Percentiles rank a stretch among this genome's conserved stretches.
phyloP scores from a whole-genome alignment of 92 coral and sea anemone genomes.

The Nematostella vectensis region DNA sequence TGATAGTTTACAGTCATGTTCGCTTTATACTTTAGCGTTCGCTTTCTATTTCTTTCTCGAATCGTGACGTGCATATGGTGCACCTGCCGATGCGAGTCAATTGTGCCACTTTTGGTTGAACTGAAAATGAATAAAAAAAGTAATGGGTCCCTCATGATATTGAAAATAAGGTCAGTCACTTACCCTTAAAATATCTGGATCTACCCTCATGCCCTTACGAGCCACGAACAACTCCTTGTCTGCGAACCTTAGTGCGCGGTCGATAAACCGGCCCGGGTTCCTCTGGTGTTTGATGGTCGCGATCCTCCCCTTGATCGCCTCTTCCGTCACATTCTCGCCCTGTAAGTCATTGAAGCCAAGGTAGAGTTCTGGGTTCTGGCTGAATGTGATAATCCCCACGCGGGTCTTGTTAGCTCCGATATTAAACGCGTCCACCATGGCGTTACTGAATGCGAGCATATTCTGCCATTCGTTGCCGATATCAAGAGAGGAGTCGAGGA shows the following conservation, averaged over 20 bases:
- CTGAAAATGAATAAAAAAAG: too few species aligned
- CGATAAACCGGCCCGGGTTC: slow-evolving; percentile 7
- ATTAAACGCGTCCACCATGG: slow-evolving; percentile 20
- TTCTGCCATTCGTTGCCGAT: slow-evolving; percentile 27
- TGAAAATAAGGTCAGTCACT: not conserved
- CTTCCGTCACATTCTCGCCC: slow-evolving; percentile 17
- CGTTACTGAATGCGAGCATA: slow-evolving; percentile 12
- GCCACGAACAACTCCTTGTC: slow-evolving; percentile 12
- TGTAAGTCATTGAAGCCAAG: slow-evolving; percentile 12
- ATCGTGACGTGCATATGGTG: too few species aligned
- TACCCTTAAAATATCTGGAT: slow-evolving; percentile 16
- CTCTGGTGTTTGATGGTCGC: slow-evolving; percentile 13
- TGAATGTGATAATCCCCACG: slow-evolving; percentile 21
- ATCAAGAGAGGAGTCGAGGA: slow-evolving; percentile 20
- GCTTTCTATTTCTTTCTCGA: too few species aligned
- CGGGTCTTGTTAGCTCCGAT: slow-evolving; percentile 15
- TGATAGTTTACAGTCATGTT: too few species aligned
- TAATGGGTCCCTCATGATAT: too few species aligned
- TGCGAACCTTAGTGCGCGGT: slow-evolving; percentile 17
- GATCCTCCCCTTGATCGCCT: slow-evolving; percentile 12
- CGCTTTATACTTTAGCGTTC: too few species aligned
- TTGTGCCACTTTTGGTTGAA: too few species aligned
- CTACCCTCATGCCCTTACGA: slow-evolving; percentile 25
- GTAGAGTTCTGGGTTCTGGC: not conserved
- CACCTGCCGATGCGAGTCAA: too few species aligned